A percentile compares a stretch with the other conserved stretches of the same genome.
These are phyloP conservation scores for Anser brachyrhynchus DNA, from an alignment of 2,113 vertebrate species.

Conservation along the genomic window DNA sequence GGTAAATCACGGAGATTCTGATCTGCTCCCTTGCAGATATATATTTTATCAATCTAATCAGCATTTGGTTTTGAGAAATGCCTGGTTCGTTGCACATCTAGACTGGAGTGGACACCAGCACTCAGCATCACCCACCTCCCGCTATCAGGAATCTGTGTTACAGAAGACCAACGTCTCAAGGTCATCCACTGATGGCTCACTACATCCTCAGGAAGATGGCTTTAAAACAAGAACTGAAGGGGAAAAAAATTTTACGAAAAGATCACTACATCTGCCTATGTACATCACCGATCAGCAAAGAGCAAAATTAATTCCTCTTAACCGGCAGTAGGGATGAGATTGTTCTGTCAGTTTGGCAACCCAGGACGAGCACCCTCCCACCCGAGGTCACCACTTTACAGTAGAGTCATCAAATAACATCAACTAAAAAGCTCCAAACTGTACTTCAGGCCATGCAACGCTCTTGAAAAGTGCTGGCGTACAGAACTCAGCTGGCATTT, in stretches of 20 bases:
- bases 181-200: background rate
- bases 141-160: accelerated
- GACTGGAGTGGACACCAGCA: accelerated
- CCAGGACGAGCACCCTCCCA: background rate
- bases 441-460: background rate
- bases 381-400: too few species aligned
- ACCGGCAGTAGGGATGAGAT: background rate
- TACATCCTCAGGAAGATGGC: background rate
- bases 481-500: accelerated
- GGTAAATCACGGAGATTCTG: background rate
- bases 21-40: background rate
- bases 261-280: background rate
- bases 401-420: background rate
- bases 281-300: accelerated
- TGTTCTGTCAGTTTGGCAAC: background rate
- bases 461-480: accelerated
- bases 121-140: background rate
- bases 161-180: too few species aligned
- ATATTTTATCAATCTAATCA: background rate
- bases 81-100: background rate
- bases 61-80: background rate
- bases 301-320: background rate
- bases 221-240: background rate
- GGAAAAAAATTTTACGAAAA: background rate
- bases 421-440: background rate